phyloP scores from a whole-genome alignment of 2,888 invertebrate species.

The Sylvicola fuscatus region DNA sequence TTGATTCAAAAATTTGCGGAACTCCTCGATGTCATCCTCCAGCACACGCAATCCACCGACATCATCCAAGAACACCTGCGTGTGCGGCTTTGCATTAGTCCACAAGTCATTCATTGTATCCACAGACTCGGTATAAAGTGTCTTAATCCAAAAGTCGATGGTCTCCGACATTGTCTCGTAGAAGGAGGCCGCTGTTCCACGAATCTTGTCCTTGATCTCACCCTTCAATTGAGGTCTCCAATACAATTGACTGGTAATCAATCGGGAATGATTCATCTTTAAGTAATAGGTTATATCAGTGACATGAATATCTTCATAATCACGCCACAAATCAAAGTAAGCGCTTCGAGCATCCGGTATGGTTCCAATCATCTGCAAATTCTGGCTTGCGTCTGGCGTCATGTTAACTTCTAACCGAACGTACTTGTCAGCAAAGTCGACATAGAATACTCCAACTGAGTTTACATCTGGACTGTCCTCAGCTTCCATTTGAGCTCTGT shows the following conservation, averaged over 20 bases:
- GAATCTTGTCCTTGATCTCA: constrained; percentile 31
- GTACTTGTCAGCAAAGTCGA: constrained; percentile 34
- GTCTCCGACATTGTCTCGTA: constrained; percentile 30
- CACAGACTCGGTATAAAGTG: constrained; percentile 45
- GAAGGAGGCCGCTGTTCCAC: constrained; percentile 22
- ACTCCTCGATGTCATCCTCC: constrained; percentile 33
- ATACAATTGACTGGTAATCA: constrained; percentile 54
- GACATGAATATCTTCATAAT: constrained; percentile 58
- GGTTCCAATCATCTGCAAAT: constrained; percentile 48
- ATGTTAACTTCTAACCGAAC: constrained; percentile 46
- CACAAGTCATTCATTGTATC: constrained; percentile 48
- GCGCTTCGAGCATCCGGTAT: constrained; percentile 60
- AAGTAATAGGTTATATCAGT: constrained; percentile 61
- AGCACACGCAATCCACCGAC: constrained; percentile 35
- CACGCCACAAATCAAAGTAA: constrained; percentile 56
- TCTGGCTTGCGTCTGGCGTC: constrained; percentile 45
- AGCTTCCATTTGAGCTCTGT: constrained; percentile 34
- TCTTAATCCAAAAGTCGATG: constrained; percentile 42
- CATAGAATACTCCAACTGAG: constrained; percentile 34
- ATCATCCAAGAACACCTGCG: constrained; percentile 50
- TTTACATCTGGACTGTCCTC: constrained; percentile 34
- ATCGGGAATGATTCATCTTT: constrained; percentile 62
- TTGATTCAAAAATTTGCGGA: constrained; percentile 47
- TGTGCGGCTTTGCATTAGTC: constrained; percentile 49
- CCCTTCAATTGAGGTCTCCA: constrained; percentile 58